A percentile compares a stretch with the other conserved stretches of the same genome.
Evolutionary conservation across 2,113 vertebrate genomes (phyloP).

Genomic region (Lathamus discolor): DNA sequence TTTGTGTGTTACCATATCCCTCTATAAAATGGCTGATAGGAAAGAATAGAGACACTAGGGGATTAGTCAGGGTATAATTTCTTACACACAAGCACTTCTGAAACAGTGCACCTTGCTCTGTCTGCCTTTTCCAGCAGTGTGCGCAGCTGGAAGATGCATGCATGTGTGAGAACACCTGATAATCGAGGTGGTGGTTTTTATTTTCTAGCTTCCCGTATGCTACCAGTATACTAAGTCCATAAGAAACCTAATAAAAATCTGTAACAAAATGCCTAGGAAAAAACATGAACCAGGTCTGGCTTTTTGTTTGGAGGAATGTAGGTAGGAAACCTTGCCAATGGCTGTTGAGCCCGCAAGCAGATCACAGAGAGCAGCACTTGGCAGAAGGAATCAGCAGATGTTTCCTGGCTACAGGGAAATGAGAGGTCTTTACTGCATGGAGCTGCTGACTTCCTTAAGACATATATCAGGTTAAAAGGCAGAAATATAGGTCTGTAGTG

Average conservation of each 20-base stretch:
- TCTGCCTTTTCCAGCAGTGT: neutral
- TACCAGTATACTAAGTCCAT: neutral
- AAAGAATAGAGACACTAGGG: neutral
- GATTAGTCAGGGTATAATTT: neutral
- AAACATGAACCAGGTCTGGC: neutral
- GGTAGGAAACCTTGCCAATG: neutral
- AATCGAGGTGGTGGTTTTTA: neutral
- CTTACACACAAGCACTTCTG: neutral
- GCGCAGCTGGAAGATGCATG: neutral
- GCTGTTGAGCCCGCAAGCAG: accelerated
- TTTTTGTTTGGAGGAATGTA: neutral
- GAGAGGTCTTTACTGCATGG: neutral
- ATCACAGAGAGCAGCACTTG: neutral
- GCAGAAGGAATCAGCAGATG: neutral
- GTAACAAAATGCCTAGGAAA: neutral
- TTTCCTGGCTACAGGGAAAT: neutral
- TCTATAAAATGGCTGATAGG: neutral
- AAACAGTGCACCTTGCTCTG: neutral
- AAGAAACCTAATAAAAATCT: neutral
- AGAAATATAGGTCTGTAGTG: neutral
- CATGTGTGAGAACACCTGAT: neutral
- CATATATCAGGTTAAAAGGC: neutral
- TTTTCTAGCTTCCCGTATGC: neutral
- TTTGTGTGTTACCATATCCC: accelerated
- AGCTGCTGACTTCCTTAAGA: neutral